Conservation (phyloP, 1,140 invertebrate species). For the Drosophila jambulina region DNA sequence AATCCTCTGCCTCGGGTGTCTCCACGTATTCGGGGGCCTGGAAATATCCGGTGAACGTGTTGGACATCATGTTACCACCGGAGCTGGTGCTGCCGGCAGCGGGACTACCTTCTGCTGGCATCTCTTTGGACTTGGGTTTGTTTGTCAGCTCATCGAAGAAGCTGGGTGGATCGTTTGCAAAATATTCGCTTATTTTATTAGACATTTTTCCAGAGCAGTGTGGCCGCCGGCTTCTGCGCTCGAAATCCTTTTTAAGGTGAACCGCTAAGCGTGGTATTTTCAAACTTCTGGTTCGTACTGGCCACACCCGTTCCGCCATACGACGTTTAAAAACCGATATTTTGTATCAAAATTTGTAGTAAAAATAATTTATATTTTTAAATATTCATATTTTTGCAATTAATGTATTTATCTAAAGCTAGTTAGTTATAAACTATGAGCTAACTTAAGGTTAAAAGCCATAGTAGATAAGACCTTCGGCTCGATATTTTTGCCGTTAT, state of each 20-base stretch:
- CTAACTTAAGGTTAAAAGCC: no score
- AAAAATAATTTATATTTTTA: no score
- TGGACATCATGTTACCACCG: conserved; percentile 61
- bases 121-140: conserved; percentile 50
- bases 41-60: conserved; percentile 72
- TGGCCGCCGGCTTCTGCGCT: neutral
- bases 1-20: conserved; percentile 66
- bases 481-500: no score
- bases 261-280: neutral
- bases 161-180: conserved; percentile 83
- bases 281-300: neutral
- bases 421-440: no score
- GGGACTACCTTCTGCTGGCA: conserved; percentile 24
- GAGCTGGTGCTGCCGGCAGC: conserved; percentile 11
- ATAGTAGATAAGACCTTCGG: no score
- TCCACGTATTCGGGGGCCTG: conserved; percentile 79
- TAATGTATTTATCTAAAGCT: no score
- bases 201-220: conserved; percentile 43
- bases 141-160: conserved; percentile 82
- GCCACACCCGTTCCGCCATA: neutral
- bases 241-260: neutral
- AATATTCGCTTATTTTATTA: conserved; percentile 81
- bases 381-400: no score
- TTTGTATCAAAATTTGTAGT: no score
- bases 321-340: no score